Conservation (phyloP, 2,888 invertebrate species). For the Busseola fusca region DNA sequence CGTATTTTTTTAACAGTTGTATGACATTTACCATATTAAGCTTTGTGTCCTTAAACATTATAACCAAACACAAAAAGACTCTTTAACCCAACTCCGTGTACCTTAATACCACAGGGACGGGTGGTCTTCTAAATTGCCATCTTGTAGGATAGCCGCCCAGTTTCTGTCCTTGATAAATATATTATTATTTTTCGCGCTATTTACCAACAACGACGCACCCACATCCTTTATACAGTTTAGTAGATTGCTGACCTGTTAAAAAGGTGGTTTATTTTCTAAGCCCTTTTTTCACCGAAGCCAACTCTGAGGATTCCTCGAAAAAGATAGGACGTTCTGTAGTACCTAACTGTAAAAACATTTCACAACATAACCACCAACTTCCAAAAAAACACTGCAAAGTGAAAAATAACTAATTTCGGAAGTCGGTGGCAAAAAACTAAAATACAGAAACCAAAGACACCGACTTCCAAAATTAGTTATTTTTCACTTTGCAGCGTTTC, state of each 20-base stretch:
- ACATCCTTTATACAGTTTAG: constrained; percentile 51
- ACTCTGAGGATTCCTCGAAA: neutral
- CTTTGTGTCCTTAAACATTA: too few species aligned
- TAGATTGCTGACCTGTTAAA: constrained; percentile 51
- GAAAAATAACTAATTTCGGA: too few species aligned
- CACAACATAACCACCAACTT: too few species aligned
- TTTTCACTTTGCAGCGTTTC: too few species aligned
- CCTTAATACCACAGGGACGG: constrained; percentile 29
- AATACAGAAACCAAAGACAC: too few species aligned
- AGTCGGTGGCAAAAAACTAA: too few species aligned
- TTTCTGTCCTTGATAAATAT: constrained; percentile 56
- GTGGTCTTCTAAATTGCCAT: constrained; percentile 52
- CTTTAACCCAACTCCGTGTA: constrained; percentile 14
- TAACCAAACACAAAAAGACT: constrained; percentile 27
- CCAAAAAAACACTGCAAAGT: too few species aligned
- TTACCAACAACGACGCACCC: constrained; percentile 56
- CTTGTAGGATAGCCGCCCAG: constrained; percentile 36
- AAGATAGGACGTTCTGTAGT: neutral
- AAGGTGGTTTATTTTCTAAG: constrained; percentile 19
- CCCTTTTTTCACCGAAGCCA: neutral
- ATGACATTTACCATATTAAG: too few species aligned
- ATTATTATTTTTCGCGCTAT: constrained; percentile 60
- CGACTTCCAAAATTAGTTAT: too few species aligned
- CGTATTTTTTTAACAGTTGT: too few species aligned
- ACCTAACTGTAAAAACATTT: too few species aligned